Base-by-base conservation (phyloP, 2,113 vertebrate genomes). In the Psittacula cyanocephala region DNA sequence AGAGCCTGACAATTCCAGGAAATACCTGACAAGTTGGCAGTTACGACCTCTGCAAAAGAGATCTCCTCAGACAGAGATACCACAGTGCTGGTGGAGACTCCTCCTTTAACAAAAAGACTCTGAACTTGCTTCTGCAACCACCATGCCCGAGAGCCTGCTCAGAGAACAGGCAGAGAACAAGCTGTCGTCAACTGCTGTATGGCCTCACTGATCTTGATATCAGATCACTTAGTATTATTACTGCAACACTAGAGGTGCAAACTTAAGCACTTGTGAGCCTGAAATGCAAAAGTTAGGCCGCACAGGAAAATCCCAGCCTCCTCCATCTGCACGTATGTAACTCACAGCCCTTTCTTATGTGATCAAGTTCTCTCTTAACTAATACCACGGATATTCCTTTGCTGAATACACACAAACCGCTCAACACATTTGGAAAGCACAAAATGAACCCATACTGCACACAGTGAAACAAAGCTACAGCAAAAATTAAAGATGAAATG, bases 291-390 rank as follows among this genome's bases (percentile, higher is more conserved):
- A 65, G 20, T 69, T 22, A 25, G 55, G 44, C 49, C 43, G 15
- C 33, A 33, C 9, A 7, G 69, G 18, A 89, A 88, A 87, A 88
- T 27, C 37, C 10, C 65, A 83, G 35, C 24, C 69, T 60, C 57
- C 19, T 47, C 59, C 0, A 0, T 16, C 0, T 9, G 55, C 23
- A 3, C 0, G 1, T 23, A 11, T 17, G 2, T 9, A 57, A 78
- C 35, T 74, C 50, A 10, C 16, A 47, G 43, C 31, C 11, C 49
- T 25, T 64, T 64, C 31, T 62, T 76, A 22, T 3, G 23, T 3
- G 7, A 74, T 46, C 10, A 8, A 65, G 31, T 20, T 79, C 35
- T 43, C 27, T 64, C 52, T 64, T 63, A 72, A 39, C 69, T 82
- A 91, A n/a, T 52, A 70, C 19, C 78, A 24, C 46, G 41, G 60